phyloP scores from a whole-genome alignment of 2,888 invertebrate species.

The Nemoura dubitans region DNA sequence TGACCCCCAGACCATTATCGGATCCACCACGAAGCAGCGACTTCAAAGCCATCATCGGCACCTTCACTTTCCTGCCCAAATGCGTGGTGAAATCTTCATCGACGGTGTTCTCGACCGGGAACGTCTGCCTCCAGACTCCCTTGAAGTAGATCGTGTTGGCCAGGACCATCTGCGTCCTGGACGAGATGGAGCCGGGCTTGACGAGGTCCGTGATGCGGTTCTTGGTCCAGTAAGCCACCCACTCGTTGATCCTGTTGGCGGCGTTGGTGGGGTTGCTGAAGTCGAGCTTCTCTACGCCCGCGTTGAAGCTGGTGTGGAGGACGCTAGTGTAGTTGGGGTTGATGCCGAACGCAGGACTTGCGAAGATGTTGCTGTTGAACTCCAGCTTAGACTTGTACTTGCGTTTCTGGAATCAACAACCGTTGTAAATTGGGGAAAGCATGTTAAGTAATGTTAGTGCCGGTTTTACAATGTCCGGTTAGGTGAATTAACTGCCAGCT shows the following conservation, averaged over 20 bases:
- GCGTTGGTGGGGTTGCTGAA: slow-evolving; percentile 45
- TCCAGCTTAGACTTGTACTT: slow-evolving; percentile 59
- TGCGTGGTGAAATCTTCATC: slow-evolving; percentile 47
- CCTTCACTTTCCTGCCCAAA: slow-evolving; percentile 39
- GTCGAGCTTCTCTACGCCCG: slow-evolving; percentile 45
- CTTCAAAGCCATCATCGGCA: slow-evolving; percentile 50
- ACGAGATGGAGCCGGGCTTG: slow-evolving; percentile 46
- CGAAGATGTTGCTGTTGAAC: slow-evolving; percentile 60
- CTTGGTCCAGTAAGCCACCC: slow-evolving; percentile 49
- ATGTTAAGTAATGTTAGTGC: no score
- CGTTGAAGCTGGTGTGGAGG: slow-evolving; percentile 45
- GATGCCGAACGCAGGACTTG: slow-evolving; percentile 58
- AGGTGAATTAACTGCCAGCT: no score
- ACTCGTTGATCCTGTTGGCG: slow-evolving; percentile 47
- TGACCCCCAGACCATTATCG: slow-evolving; percentile 48
- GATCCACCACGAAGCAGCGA: slow-evolving; percentile 49
- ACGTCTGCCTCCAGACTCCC: slow-evolving; percentile 50
- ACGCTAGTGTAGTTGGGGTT: slow-evolving; percentile 59
- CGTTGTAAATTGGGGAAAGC: no score
- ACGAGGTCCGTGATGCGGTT: slow-evolving; percentile 46
- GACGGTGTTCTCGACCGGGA: slow-evolving; percentile 46
- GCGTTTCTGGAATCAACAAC: slow-evolving; percentile 54
- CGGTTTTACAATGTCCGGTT: no score
- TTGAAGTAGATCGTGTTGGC: slow-evolving; percentile 52
- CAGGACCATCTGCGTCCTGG: slow-evolving; percentile 50